Evolutionary conservation across 2,888 invertebrate species (phyloP), one percentile per base, ranked within the genome.

Genomic region (Balanococcus diminutus): DNA sequence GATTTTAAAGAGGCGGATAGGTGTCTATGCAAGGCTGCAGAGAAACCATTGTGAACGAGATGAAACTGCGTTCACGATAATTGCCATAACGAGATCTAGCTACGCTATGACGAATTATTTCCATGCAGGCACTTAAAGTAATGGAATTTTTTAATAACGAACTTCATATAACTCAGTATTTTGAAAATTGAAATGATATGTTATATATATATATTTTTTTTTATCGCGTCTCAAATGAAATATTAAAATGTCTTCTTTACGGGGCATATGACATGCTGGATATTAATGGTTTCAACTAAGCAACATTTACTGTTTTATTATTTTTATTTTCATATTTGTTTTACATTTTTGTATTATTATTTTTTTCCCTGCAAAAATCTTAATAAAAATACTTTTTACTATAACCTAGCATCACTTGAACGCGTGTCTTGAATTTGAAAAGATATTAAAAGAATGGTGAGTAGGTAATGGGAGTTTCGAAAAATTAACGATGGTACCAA

Each of bases 221-320:
- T 36, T 36, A 36, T 22, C 84, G 61, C 39, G 84, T 84, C 67
- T 84, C 56, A 39, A 84, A 67, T 84, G 84, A 84, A 84, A 84
- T 84, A 84, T 84, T 84, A 84, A 84, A 84, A 84, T 84, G 84
- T 72, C 84, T 84, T 84, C 56, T 39, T 72, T 84, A 84, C 31
- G 61, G 25, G 72, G 61, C 72, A 72, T n/a, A n/a, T 67, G 84
- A 84, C 84, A 67, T 72, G 72, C 31, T 6, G 25, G 84, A 84
- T 67, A 84, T 84, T 84, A 84, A 84, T 84, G 84, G 67, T 56
- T 72, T 72, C 39, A 22, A 67, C 36, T 19, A 32, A 16, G 82
- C 31, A 82, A 56, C 56, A 82, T 82, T 82, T 82, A 82, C 82
- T 56, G 82, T 61, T 56, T 82, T 67, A 67, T 25, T 67, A 28